Evolutionary conservation across 2,888 invertebrate genomes (phyloP), one percentile per base, ranked within the genome.

Genomic region (Odontocerum albicorne): DNA sequence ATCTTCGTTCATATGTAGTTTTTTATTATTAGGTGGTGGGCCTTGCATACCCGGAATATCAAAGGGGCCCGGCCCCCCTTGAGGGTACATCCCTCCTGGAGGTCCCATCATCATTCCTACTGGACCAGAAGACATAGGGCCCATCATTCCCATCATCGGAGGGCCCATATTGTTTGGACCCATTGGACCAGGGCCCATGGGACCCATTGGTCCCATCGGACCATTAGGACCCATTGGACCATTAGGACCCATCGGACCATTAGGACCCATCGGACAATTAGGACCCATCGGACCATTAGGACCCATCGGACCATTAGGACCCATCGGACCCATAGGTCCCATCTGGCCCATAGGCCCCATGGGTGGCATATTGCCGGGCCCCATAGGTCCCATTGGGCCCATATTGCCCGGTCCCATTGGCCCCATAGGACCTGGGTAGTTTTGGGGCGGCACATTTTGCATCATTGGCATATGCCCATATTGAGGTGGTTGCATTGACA

Each of bases 1-100:
- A 64, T 93, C 92, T 64, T 80, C 86, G 66, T 72, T 79, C 70
- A 67, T 77, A 71, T 75, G 74, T 71, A 66, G 62, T 70, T 67
- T 68, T 65, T 66, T 50, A 64, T 67, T n/a, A 66, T 69, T 31
- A 68, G 70, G 32, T 66, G 64, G 20, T 33, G 57, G 38, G 39
- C 49, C 46, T 19, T 52, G 55, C 12, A 22, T 17, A 3, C 21
- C 7, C 10, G 35, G 22, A 47, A 54, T 57, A 7, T 58, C 60
- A 16, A 55, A 60, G 50, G 55, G 40, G 4, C 44, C 49, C 36
- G 51, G 60, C 10, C 57, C 57, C 36, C 53, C 60, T n/a, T 58
- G 59, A 22, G 38, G 54, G 60, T 45, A 66, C 64, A 33, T 64
- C 62, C 53, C 66, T 58, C 40, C 49, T 7, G 40, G 12, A 42